Percentiles rank a stretch among this genome's conserved stretches.
Evolutionary conservation across 2,888 invertebrate genomes (phyloP).

Genomic region (Ditylenchus weischeri): DNA sequence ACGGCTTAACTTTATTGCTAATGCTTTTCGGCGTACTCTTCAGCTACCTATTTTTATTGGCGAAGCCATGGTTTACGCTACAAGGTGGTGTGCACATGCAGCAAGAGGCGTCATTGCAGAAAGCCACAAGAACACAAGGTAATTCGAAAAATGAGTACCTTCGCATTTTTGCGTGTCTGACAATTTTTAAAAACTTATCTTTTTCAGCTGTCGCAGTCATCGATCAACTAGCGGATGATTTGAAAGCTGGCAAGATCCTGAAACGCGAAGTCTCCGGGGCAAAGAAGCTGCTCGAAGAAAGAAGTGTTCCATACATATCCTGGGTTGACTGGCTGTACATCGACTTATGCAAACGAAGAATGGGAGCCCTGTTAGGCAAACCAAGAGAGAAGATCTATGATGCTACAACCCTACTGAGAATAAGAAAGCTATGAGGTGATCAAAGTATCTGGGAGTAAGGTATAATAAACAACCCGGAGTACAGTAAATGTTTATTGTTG

Average conservation of each 20-base stretch:
- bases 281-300: conserved; percentile 10
- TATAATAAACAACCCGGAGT: too few relatives aligned
- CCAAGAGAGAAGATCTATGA: conserved; percentile 49
- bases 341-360: conserved; percentile 44
- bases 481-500: too few relatives aligned
- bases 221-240: conserved; percentile 40
- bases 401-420: conserved; percentile 26
- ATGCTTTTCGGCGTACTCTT: too few relatives aligned
- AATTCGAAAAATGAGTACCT: conserved; percentile 23
- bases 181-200: too few relatives aligned
- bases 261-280: neutral
- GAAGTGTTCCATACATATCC: conserved; percentile 38
- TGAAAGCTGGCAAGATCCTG: conserved; percentile 17
- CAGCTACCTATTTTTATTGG: conserved; percentile 10
- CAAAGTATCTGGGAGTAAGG: too few relatives aligned
- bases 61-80: neutral
- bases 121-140: conserved; percentile 45
- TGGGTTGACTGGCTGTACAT: conserved; percentile 43
- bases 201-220: conserved; percentile 33
- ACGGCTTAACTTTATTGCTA: too few relatives aligned
- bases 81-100: conserved; percentile 51
- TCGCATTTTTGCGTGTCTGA: too few relatives aligned
- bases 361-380: conserved; percentile 48
- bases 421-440: neutral
- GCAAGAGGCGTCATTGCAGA: conserved; percentile 56